Evolutionary conservation across 1,140 invertebrate species (phyloP).

Genomic region (Drosophila punjabiensis): DNA sequence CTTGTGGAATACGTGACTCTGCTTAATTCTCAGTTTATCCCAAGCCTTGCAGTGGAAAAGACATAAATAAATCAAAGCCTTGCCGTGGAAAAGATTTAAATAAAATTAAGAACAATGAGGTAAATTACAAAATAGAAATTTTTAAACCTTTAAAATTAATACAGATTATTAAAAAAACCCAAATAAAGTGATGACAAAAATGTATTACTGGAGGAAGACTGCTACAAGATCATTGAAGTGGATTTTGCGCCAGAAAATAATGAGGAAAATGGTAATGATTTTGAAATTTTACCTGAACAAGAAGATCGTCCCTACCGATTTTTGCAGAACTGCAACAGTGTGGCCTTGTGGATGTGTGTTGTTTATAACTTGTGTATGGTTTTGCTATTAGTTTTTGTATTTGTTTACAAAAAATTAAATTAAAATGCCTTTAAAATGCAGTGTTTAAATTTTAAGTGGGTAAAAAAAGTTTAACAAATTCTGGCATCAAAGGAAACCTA

Average conservation of each 20-base stretch:
- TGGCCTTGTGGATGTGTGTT: constrained; percentile 45
- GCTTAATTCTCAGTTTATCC: constrained; percentile 25
- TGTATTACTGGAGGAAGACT: constrained; percentile 16
- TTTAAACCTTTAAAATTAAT: background rate
- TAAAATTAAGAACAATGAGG: constrained; percentile 15
- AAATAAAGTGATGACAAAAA: constrained; percentile 32
- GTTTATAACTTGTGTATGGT: constrained; percentile 57
- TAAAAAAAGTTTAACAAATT: background rate
- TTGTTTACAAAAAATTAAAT: constrained; percentile 31
- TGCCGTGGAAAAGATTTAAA: constrained; percentile 13
- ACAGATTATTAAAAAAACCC: background rate
- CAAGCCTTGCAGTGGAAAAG: constrained; percentile 29
- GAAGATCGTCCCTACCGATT: background rate
- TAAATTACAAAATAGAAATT: background rate
- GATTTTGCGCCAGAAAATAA: background rate
- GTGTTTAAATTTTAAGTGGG: background rate
- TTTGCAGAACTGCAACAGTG: constrained; percentile 29
- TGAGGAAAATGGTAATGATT: background rate
- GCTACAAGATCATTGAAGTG: constrained; percentile 8
- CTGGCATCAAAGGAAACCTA: background rate
- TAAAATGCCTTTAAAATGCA: constrained; percentile 3
- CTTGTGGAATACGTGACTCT: background rate
- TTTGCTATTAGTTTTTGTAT: constrained; percentile 27
- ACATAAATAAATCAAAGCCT: background rate
- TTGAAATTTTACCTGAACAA: background rate